Base-by-base conservation (phyloP, 2,113 vertebrate genomes). In the Chamaea fasciata region DNA sequence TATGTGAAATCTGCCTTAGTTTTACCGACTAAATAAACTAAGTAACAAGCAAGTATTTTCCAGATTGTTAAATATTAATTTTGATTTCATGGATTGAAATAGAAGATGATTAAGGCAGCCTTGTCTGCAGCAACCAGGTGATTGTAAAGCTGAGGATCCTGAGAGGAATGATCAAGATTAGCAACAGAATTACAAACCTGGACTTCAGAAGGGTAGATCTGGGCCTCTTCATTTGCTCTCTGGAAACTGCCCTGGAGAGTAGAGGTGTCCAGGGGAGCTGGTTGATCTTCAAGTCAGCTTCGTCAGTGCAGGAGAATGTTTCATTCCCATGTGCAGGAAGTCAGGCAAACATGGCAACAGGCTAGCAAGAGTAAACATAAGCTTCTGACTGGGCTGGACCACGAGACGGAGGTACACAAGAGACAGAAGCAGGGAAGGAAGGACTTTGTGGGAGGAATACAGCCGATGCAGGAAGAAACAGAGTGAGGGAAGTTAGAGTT, bases 361-460 rank as follows among this genome's bases (percentile, higher is more conserved):
- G 41, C 41, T 56, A 28, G 35, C 20, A 6, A n/a, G 46, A n/a
- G 15, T 88, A 27, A n/a, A 20, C 2, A 1, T 39, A 37, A 56
- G n/a, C 46, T 77, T 84, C 42, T 67, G 63, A 18, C 39, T 22
- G 59, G 78, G 59, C 44, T 68, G 31, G 18, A 6, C 15, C n/a
- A 18, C 0, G 0, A 20, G 31, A 53, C 57, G 22, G 21, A 50
- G 11, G 13, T 19, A 46, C 16, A 15, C 20, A 47, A n/a, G 53
- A 87, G 7, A 46, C 0, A 1, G 28, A 60, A 62, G 63, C 28
- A 44, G 47, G 37, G 52, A 49, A n/a, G n/a, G n/a, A 52, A 62
- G 46, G 23, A n/a, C 15, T 83, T 5, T 31, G 13, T 50, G 33
- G 31, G n/a, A 80, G n/a, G n/a, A 68, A 18, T 57, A 24, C 12